phyloP scores from a whole-genome alignment of 2,113 vertebrate genomes.

The Brachypodius melanocephalos region DNA sequence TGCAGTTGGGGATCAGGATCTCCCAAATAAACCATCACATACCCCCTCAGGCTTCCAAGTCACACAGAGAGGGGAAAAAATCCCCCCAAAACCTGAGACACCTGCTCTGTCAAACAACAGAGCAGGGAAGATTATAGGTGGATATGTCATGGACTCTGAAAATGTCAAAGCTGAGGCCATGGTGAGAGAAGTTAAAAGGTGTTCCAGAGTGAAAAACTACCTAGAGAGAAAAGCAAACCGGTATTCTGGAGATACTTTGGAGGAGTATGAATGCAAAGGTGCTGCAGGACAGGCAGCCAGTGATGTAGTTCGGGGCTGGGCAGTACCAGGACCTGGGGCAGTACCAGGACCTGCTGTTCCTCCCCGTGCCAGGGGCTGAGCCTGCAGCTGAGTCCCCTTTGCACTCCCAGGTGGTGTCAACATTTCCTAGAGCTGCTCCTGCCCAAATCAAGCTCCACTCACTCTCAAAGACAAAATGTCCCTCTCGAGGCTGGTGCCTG shows the following conservation, averaged over 20 bases:
- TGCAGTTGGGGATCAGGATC: not conserved
- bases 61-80: not conserved
- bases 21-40: not conserved
- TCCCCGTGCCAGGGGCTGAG: rapidly evolving
- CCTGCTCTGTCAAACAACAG: not conserved
- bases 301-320: not conserved
- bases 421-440: not conserved
- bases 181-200: not conserved
- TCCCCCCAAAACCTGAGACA: rapidly evolving
- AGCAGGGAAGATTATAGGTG: rapidly evolving
- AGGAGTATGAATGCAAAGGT: rapidly evolving
- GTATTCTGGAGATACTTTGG: not conserved
- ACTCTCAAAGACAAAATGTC: not conserved
- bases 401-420: not conserved
- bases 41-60: not conserved
- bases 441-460: not conserved
- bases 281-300: not conserved
- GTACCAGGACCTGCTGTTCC: not conserved
- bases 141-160: not conserved
- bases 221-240: not conserved
- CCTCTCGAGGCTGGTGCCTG: not conserved
- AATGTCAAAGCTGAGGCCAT: not conserved
- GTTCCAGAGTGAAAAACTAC: not conserved
- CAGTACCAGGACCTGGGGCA: not conserved
- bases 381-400: rapidly evolving